Base-by-base conservation (phyloP, 2,888 invertebrate genomes). In the Zonitis immaculata region DNA sequence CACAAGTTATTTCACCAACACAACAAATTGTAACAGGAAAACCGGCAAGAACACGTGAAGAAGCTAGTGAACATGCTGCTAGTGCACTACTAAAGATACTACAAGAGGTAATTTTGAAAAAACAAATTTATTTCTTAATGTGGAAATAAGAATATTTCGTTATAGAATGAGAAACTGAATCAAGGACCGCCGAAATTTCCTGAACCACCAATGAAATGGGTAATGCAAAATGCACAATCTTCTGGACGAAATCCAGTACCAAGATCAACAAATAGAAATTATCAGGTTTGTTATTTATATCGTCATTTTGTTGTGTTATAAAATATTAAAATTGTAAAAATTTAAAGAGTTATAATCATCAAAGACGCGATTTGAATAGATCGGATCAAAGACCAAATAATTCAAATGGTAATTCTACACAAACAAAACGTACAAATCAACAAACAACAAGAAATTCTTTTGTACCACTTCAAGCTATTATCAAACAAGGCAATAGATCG, bases 401-500 rank as follows among this genome's bases (percentile, higher is more conserved):
- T 32, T 1, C n/a, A 1, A 42, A 35, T 20, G 48, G 26, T 5
- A 26, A 22, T 28, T 6, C 3, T 28, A 54, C 62, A 6, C 7
- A 16, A 11, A 32, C 39, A 46, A 51, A 16, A 20, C 22, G 11
- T 44, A 42, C 39, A 50, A 52, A 47, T 39, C 4, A n/a, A n/a
- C n/a, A 16, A 60, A 27, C 52, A 53, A 28, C 22, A 11, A 61
- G 50, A 48, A 72, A 78, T 22, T 74, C 80, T 0, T 82, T 82
- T 57, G 79, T 81, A 26, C 82, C 82, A 0, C 68, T 82, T 14
- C 82, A 82, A 67, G 82, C 79, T 3, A 74, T 80, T 39, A 80
- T 78, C 50, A 76, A 76, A 51, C 76, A 73, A 53, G 73, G 68
- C 30, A 65, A 58, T 35, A 60, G 35, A 44, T 11, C 18, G 6